phyloP scores from a whole-genome alignment of 2,888 invertebrate species.

The Ochlodes sylvanus region DNA sequence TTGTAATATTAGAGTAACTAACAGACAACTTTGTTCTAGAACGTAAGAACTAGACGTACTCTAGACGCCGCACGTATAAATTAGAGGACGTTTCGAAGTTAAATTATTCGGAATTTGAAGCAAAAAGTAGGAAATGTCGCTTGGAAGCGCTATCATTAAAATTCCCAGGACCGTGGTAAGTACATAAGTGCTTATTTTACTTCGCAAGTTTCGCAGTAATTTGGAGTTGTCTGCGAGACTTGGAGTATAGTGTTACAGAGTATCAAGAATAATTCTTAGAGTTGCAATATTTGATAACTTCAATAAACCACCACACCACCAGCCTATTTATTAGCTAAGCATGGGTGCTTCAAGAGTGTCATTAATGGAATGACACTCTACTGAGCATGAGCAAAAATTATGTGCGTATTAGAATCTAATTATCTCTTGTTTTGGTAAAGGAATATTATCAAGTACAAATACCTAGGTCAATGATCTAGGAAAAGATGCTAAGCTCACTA shows the following conservation, averaged over 20 bases:
- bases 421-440: too few species aligned
- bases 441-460: too few species aligned
- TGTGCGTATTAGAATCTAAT: too few species aligned
- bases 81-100: slow-evolving; percentile 22
- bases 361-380: too few species aligned
- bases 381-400: too few species aligned
- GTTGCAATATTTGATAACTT: too few species aligned
- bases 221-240: slow-evolving; percentile 20
- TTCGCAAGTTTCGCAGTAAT: slow-evolving; percentile 30
- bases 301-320: too few species aligned
- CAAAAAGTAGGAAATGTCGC: slow-evolving; percentile 15
- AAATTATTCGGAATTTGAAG: slow-evolving; percentile 24
- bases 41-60: slow-evolving; percentile 23
- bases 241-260: slow-evolving; percentile 11
- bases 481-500: too few species aligned
- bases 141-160: slow-evolving; percentile 23
- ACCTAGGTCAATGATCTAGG: too few species aligned
- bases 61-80: slow-evolving; percentile 20
- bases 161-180: slow-evolving; percentile 26
- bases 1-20: not conserved
- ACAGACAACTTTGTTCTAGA: slow-evolving; percentile 3
- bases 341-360: too few species aligned
- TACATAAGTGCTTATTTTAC: slow-evolving; percentile 31
- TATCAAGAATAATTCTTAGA: slow-evolving; percentile 5
- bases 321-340: too few species aligned